Base-by-base conservation (phyloP, 64 coral and sea anemone species). In the Pachyseris speciosa region DNA sequence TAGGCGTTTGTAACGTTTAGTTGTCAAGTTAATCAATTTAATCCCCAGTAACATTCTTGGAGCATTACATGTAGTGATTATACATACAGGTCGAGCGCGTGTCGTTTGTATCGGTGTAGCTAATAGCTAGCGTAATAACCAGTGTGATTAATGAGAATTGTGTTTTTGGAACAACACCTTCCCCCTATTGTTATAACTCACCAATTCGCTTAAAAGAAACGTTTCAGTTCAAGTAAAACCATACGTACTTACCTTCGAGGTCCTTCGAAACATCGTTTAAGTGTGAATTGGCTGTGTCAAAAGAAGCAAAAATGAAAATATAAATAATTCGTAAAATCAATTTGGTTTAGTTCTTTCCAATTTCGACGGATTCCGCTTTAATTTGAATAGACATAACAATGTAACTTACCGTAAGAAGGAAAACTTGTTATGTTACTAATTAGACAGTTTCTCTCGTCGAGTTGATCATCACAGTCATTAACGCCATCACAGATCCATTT, bases 401-500 rank as follows among this genome's bases (percentile, higher is more conserved):
- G 41, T 7, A 66, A 63, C 91, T 83, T 52, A 93, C 91, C 69
- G 43, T 63, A 70, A 10, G n/a, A 70, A 10, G 17, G 45, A n/a
- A 61, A 63, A 15, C 25, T 59, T 41, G 48, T 60, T 61, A 70
- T 42, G 37, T 64, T 84, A 4, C 61, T 30, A 29, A 64, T 37
- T 16, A 97, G 67, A 43, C 95, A 97, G 79, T 97, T 97, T 49
- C 95, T 89, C 53, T 97, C 95, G 39, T 97, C 95, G n/a, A 85
- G 86, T 15, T 90, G 89, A 60, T 97, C 95, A 19, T 67, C 64
- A 72, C 95, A 97, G 78, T 97, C 95, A 68, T 57, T 69, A 32
- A 88, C 85, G 39, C 90, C 90, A 85, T 97, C 95, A 76, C 95
- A 97, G 57, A 97, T 97, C 95, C 95, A 97, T 69, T 92, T 75